phyloP scores from a whole-genome alignment of 2,888 invertebrate species.

The Epirrhoe alternata region DNA sequence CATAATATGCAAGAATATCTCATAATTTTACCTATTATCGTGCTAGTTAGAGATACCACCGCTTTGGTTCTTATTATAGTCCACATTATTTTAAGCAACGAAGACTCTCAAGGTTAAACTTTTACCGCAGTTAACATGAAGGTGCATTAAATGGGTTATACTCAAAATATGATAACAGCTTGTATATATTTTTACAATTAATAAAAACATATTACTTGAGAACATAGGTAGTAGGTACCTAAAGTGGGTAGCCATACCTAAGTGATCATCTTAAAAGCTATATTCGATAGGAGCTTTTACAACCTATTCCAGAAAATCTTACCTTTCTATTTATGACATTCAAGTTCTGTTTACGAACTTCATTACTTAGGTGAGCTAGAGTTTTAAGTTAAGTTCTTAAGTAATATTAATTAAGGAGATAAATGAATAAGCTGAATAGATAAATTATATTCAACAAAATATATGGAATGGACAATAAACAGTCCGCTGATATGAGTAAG shows the following conservation, averaged over 20 bases:
- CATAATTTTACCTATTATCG: too few relatives aligned
- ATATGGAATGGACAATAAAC: not conserved
- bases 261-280: constrained; percentile 21
- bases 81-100: not conserved
- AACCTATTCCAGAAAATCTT: constrained; percentile 11
- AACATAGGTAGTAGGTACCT: not conserved
- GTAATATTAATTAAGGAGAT: not conserved
- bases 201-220: too few relatives aligned
- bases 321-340: not conserved
- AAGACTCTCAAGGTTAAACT: not conserved
- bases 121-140: not conserved
- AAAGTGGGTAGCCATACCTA: constrained; percentile 1
- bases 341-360: constrained; percentile 7
- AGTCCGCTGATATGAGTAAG: not conserved
- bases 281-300: constrained; percentile 16
- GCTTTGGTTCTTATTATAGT: not conserved
- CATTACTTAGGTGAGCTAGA: constrained; percentile 1
- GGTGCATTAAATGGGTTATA: too few relatives aligned
- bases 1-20: too few relatives aligned
- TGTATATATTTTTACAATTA: too few relatives aligned
- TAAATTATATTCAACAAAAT: not conserved
- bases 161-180: too few relatives aligned
- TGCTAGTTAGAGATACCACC: too few relatives aligned
- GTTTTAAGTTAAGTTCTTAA: too few relatives aligned
- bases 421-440: not conserved